Evolutionary conservation across 2,888 invertebrate genomes (phyloP).

Genomic region (Dioctria rufipes): DNA sequence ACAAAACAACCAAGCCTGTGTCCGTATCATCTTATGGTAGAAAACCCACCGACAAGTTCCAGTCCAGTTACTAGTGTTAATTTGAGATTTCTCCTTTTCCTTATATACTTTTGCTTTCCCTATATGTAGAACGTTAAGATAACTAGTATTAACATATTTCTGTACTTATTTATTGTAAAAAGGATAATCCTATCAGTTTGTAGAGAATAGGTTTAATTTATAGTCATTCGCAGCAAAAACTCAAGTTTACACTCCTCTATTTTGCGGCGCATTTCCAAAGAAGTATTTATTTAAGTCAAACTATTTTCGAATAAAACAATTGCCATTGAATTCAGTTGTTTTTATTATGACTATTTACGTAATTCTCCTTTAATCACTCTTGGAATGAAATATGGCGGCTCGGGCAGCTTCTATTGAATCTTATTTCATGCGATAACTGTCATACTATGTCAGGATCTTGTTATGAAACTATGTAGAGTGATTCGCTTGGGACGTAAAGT

Average conservation of each 20-base stretch:
- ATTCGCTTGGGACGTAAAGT: too few relatives aligned
- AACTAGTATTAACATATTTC: not conserved
- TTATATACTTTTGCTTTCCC: slow-evolving; percentile 34
- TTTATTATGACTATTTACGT: not conserved
- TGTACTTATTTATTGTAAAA: slow-evolving; percentile 49
- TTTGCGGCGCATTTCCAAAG: slow-evolving; percentile 45
- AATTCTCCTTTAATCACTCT: too few relatives aligned
- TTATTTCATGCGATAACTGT: too few relatives aligned
- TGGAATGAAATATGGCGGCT: too few relatives aligned
- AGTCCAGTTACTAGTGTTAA: slow-evolving; percentile 17
- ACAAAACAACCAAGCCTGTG: slow-evolving; percentile 69
- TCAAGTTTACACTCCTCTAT: not conserved
- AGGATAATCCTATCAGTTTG: not conserved
- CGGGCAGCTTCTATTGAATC: too few relatives aligned
- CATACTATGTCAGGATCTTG: too few relatives aligned
- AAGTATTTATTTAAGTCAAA: slow-evolving; percentile 39
- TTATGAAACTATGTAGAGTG: too few relatives aligned
- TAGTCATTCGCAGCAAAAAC: slow-evolving; percentile 42
- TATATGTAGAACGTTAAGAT: slow-evolving; percentile 23
- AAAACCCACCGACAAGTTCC: slow-evolving; percentile 59
- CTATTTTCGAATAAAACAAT: slow-evolving; percentile 27
- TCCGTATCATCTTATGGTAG: slow-evolving; percentile 67
- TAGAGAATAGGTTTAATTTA: slow-evolving; percentile 36
- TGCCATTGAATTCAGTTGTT: not conserved
- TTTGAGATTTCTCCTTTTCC: slow-evolving; percentile 19